Conservation (phyloP, 2,113 vertebrate species). For the Indri indri region DNA sequence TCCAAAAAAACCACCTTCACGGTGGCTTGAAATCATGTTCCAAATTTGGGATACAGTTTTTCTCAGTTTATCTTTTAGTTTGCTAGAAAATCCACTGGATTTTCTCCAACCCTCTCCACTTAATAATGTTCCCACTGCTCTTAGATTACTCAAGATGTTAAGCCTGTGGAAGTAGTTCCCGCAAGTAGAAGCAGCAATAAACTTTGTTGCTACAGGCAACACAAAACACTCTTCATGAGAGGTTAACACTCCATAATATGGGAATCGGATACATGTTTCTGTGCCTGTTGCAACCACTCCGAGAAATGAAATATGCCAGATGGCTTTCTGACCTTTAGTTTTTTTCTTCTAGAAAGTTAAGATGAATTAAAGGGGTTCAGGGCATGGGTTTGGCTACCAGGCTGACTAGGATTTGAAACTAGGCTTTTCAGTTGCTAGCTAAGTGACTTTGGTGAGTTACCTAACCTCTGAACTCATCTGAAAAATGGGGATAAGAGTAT, state of each 20-base stretch:
- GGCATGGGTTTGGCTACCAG: neutral
- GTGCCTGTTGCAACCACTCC: constrained; percentile 19
- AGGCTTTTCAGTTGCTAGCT: constrained; percentile 17
- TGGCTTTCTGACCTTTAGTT: constrained; percentile 25
- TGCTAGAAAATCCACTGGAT: neutral
- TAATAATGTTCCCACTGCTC: neutral
- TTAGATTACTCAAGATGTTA: constrained; percentile 33
- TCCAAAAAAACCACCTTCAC: neutral
- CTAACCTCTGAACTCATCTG: constrained; percentile 39
- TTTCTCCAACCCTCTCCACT: constrained; percentile 23
- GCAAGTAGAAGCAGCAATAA: constrained; percentile 43
- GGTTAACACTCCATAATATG: constrained; percentile 40
- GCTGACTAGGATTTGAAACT: neutral
- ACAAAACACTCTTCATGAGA: constrained; percentile 41
- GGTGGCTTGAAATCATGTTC: neutral
- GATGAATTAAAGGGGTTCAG: neutral
- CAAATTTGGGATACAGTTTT: neutral
- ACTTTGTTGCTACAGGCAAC: constrained; percentile 44
- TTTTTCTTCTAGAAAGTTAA: constrained; percentile 32
- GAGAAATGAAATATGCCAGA: constrained; percentile 31
- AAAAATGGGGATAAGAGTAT: neutral
- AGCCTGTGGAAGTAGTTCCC: neutral
- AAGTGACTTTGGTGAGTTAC: neutral
- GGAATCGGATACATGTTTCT: constrained; percentile 19
- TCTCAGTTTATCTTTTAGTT: constrained; percentile 37